phyloP scores from a whole-genome alignment of 2,888 invertebrate genomes.

The Drosophila vallismaia region DNA sequence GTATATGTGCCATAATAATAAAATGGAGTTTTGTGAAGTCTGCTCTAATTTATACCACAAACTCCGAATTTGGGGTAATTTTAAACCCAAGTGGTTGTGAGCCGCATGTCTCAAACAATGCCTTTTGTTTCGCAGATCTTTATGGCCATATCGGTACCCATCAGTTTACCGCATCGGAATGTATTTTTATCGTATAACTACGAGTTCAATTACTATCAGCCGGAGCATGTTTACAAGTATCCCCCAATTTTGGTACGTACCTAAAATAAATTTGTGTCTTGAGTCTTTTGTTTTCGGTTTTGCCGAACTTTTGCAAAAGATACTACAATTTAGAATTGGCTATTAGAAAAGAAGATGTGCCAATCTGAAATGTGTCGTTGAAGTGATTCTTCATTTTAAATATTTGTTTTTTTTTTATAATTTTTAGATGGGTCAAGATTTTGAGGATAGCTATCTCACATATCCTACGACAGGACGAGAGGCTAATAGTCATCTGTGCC shows the following conservation, averaged over 20 bases:
- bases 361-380: not conserved
- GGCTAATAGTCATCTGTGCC: constrained; percentile 37
- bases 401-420: not conserved
- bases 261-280: constrained; percentile 7
- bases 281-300: constrained; percentile 20
- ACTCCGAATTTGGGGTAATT: constrained; percentile 71
- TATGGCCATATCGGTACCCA: constrained; percentile 88
- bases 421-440: constrained; percentile 62
- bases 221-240: constrained; percentile 84
- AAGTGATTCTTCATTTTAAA: not conserved
- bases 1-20: constrained; percentile 21
- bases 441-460: constrained; percentile 58
- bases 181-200: constrained; percentile 90
- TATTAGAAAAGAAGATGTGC: not conserved
- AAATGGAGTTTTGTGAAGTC: constrained; percentile 11
- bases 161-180: constrained; percentile 88
- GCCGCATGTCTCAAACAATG: not conserved
- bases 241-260: constrained; percentile 77
- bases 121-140: constrained; percentile 85
- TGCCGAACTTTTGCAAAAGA: not conserved
- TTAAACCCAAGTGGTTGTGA: not conserved
- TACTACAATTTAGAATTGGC: not conserved
- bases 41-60: constrained; percentile 60
- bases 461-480: constrained; percentile 42
- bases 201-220: constrained; percentile 88